Evolutionary conservation across 2,888 invertebrate genomes (phyloP).

Genomic region (Agrotis exclamationis): DNA sequence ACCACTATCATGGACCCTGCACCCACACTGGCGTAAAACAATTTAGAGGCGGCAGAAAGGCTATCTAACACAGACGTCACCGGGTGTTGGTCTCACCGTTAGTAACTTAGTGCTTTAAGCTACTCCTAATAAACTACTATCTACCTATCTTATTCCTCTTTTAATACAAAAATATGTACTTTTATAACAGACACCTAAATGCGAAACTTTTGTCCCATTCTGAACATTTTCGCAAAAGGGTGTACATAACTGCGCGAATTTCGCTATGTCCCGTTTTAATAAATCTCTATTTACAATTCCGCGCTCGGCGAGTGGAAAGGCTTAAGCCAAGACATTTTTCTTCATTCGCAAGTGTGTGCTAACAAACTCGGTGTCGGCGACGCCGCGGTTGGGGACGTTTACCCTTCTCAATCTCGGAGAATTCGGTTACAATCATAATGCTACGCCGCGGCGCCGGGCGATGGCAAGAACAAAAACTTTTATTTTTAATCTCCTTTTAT

Average conservation of each 20-base stretch:
- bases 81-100: not conserved
- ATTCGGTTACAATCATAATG: constrained; percentile 81
- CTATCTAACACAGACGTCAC: not conserved
- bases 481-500: constrained; percentile 72
- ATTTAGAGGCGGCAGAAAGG: too few species aligned
- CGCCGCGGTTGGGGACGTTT: constrained; percentile 76
- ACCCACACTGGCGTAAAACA: too few species aligned
- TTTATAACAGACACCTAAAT: constrained; percentile 63
- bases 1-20: too few species aligned
- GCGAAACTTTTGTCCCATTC: constrained; percentile 73
- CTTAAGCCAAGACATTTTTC: constrained; percentile 90
- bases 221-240: constrained; percentile 74
- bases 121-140: constrained; percentile 9
- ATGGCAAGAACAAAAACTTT: constrained; percentile 65
- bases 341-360: constrained; percentile 89
- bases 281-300: constrained; percentile 90
- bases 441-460: constrained; percentile 51
- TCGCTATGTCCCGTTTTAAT: constrained; percentile 87
- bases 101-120: not conserved
- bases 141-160: constrained; percentile 16
- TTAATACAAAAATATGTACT: constrained; percentile 50
- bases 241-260: constrained; percentile 79
- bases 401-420: constrained; percentile 81
- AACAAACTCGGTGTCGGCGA: constrained; percentile 82
- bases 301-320: constrained; percentile 86